Percentiles rank a stretch among this genome's conserved stretches.
Conservation (phyloP, 2,113 vertebrate genomes). For the Oxyruncus cristatus region DNA sequence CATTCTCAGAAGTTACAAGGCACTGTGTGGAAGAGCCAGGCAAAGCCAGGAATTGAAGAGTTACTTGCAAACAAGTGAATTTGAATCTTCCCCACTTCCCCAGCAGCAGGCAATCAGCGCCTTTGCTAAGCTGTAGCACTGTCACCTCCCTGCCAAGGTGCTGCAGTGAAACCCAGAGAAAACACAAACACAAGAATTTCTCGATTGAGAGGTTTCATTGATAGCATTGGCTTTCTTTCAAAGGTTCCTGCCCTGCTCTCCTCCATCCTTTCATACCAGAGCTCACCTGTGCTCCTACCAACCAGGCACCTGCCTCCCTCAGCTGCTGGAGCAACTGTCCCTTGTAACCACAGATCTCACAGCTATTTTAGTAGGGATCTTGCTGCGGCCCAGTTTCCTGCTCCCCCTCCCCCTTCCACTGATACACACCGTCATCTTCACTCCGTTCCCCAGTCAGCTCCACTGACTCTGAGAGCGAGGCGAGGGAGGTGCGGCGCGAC, state of each 20-base stretch:
- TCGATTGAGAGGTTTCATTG: background rate
- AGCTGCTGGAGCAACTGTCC: background rate
- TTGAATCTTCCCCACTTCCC: background rate
- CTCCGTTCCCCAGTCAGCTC: constrained; percentile 89
- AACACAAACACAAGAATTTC: background rate
- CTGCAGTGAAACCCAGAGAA: background rate
- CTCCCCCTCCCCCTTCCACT: background rate
- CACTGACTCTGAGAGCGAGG: constrained; percentile 90
- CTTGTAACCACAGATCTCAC: fast-evolving
- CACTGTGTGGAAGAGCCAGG: background rate
- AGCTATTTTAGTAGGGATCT: background rate
- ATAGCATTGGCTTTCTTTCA: background rate
- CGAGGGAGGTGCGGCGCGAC: constrained; percentile 91
- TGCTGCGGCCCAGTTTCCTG: background rate
- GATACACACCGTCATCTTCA: constrained; percentile 90
- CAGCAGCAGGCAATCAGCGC: background rate
- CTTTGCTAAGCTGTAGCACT: background rate
- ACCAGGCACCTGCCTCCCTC: background rate
- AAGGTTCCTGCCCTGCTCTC: background rate
- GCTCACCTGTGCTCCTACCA: background rate
- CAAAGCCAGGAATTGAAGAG: background rate
- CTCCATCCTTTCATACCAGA: background rate
- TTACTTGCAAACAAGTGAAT: background rate
- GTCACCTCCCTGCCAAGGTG: background rate
- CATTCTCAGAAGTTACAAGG: background rate